phyloP scores from a whole-genome alignment of 2,797 vertebrate species.

The Cyclura pinguis region DNA sequence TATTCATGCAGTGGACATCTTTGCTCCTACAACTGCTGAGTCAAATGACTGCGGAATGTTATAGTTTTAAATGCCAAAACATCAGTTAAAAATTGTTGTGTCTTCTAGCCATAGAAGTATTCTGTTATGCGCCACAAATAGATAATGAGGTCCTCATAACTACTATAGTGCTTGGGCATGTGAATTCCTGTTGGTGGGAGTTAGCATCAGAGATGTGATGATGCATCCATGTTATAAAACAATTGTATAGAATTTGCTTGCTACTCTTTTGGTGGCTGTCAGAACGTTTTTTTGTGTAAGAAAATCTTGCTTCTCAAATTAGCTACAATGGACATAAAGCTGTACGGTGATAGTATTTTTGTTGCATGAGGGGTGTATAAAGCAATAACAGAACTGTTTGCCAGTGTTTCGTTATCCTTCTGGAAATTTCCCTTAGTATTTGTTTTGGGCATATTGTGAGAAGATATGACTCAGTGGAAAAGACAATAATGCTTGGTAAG shows the following conservation, averaged over 20 bases:
- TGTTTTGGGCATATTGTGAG: too few relatives aligned
- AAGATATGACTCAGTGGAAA: too few relatives aligned
- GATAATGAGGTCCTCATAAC: not conserved
- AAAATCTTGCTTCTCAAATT: too few relatives aligned
- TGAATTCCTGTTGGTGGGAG: not conserved
- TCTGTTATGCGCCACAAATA: not conserved
- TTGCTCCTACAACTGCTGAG: not conserved
- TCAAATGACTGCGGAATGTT: not conserved
- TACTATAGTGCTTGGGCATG: not conserved
- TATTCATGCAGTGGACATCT: not conserved
- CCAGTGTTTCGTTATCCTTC: not conserved
- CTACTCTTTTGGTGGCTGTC: not conserved
- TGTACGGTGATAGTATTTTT: not conserved
- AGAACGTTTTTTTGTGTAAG: not conserved
- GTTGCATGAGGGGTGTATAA: not conserved
- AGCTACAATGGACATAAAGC: too few relatives aligned
- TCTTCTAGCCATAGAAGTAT: not conserved
- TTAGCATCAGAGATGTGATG: not conserved
- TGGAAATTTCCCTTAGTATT: not conserved
- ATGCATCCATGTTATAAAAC: not conserved
- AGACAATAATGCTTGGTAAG: too few relatives aligned
- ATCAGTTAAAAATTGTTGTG: not conserved
- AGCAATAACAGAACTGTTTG: not conserved
- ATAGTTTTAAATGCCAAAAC: not conserved
- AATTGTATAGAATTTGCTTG: not conserved